Evolutionary conservation across 2,888 invertebrate genomes (phyloP).

Genomic region (Macaria liturata): DNA sequence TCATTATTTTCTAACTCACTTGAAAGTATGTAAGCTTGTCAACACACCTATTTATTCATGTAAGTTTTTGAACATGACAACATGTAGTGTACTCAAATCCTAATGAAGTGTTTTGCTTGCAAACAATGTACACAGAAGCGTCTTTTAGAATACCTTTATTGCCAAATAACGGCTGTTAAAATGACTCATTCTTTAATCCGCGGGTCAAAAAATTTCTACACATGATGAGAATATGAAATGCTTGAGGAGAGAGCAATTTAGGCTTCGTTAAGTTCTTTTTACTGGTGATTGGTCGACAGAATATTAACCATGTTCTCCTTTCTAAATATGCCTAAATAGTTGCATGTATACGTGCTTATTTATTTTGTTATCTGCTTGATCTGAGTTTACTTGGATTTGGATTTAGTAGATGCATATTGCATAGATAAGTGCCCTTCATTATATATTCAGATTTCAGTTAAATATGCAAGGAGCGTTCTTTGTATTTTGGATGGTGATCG

Average conservation of each 20-base stretch:
- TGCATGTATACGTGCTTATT: slow-evolving; percentile 19
- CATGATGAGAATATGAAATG: slow-evolving; percentile 62
- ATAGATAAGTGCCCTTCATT: slow-evolving; percentile 15
- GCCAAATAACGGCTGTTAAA: slow-evolving; percentile 65
- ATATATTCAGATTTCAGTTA: slow-evolving; percentile 2
- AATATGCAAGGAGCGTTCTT: slow-evolving; percentile 5
- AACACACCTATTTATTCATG: slow-evolving; percentile 26
- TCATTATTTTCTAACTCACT: neutral
- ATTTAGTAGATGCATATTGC: slow-evolving; percentile 20
- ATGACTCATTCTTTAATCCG: slow-evolving; percentile 69
- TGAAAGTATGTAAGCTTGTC: slow-evolving; percentile 25
- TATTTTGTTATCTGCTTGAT: slow-evolving; percentile 20
- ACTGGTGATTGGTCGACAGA: slow-evolving; percentile 40
- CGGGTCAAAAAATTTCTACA: slow-evolving; percentile 64
- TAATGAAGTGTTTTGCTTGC: slow-evolving; percentile 51
- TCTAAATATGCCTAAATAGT: slow-evolving; percentile 50
- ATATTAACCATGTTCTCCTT: slow-evolving; percentile 67
- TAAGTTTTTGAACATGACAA: slow-evolving; percentile 12
- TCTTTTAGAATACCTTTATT: slow-evolving; percentile 64
- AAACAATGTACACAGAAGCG: slow-evolving; percentile 43
- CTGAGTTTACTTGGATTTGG: slow-evolving; percentile 2
- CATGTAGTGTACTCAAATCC: slow-evolving; percentile 20
- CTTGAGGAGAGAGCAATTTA: slow-evolving; percentile 61
- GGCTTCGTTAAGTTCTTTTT: slow-evolving; percentile 51
- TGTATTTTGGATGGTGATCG: no score